phyloP scores from a whole-genome alignment of 2,888 invertebrate genomes.

The Emmelina monodactyla region DNA sequence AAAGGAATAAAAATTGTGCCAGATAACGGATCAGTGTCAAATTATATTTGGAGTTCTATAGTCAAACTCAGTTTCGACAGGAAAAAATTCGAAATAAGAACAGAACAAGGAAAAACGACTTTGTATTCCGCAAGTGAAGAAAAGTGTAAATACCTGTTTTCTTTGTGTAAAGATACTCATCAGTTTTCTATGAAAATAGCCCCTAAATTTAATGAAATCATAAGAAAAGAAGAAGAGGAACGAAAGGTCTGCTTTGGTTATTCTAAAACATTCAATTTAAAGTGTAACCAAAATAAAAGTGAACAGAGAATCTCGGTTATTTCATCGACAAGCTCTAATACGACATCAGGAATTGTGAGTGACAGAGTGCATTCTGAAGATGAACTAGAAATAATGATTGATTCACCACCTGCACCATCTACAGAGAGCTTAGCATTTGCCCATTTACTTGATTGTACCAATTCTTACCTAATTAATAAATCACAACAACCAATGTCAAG shows the following conservation, averaged over 20 bases:
- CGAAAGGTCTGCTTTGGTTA: conserved; percentile 78
- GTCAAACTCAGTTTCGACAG: conserved; percentile 95
- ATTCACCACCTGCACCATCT: conserved; percentile 83
- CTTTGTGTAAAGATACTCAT: conserved; percentile 91
- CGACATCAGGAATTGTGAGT: conserved; percentile 95
- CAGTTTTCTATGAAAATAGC: conserved; percentile 95
- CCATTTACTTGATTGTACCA: conserved; percentile 73
- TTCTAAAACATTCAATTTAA: conserved; percentile 68
- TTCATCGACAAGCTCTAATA: conserved; percentile 94
- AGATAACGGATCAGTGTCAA: conserved; percentile 72
- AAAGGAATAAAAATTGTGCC: conserved; percentile 89
- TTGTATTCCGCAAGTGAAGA: conserved; percentile 93
- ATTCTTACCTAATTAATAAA: conserved; percentile 45
- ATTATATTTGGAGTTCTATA: conserved; percentile 95
- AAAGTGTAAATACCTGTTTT: conserved; percentile 89
- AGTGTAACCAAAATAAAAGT: conserved; percentile 69
- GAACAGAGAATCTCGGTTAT: conserved; percentile 90
- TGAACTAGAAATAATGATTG: conserved; percentile 89
- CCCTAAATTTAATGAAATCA: conserved; percentile 82
- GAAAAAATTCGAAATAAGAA: conserved; percentile 96
- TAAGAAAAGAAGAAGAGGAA: conserved; percentile 81
- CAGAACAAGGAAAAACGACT: conserved; percentile 86
- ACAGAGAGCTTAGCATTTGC: conserved; percentile 85
- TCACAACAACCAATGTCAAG: conserved; percentile 35
- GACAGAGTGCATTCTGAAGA: conserved; percentile 95